Base-by-base conservation (phyloP, 1,140 invertebrate species). In the Sarcophaga peregrina region DNA sequence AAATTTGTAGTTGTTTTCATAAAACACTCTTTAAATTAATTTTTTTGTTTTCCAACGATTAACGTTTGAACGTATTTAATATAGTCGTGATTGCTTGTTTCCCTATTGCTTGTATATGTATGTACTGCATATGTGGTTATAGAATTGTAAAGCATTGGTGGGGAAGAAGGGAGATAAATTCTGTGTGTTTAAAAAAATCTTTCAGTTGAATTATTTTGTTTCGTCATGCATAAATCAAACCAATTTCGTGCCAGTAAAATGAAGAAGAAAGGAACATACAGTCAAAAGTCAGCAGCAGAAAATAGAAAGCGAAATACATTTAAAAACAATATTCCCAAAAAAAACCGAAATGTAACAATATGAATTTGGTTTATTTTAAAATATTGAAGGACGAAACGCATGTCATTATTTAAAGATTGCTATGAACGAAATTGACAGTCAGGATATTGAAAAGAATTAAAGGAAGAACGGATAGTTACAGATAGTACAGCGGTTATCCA, bases 141-240 rank as follows among this genome's bases (percentile, higher is more conserved):
- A 37, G 25, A 37, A 37, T 37, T 7, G 54, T 58, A n/a, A 11
- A 58, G 7, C 13, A 58, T 58, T 58, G 15, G 6, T 58, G n/a
- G 6, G 25, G 25, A 37, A 37, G 4, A 4, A 4, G 4, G 25
- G 25, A 37, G 25, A n/a, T 37, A 37, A 37, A 68, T n/a, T 25
- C 50, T 20, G 20, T 68, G 2, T 68, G 8, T 52, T 68, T 20
- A 25, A 68, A 68, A 68, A 68, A 68, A 68, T 68, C 20, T 68
- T 20, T 68, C 62, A 68, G 62, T 68, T 68, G 62, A 20, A 68
- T 68, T 68, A 68, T 68, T 68, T 17, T 68, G 62, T 10, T 68
- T 20, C 62, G 20, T 68, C 62, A 68, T 68, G 62, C 62, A 68
- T 68, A 68, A 68, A 68, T 68, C 62, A 68, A 68, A 68, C 62